phyloP scores from a whole-genome alignment of 92 coral and sea anemone species.

The Montipora capitata region DNA sequence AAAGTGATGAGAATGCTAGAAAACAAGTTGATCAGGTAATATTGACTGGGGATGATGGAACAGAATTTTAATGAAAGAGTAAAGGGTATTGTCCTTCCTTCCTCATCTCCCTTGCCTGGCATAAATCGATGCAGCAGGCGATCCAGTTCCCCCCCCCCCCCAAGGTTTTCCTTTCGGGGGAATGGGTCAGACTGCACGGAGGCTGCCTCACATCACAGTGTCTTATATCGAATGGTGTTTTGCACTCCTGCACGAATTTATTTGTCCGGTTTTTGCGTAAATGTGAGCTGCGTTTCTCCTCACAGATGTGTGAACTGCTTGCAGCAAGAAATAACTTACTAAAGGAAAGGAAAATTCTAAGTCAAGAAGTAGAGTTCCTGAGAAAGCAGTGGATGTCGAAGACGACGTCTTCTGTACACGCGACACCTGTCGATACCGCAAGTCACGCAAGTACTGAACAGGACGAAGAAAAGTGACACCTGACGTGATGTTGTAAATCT shows the following conservation, averaged over 20 bases:
- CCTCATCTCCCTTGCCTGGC: too few species aligned
- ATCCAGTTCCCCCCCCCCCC: too few species aligned
- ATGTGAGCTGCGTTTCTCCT: not conserved
- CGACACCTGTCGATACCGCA: conserved; percentile 80
- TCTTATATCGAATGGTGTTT: too few species aligned
- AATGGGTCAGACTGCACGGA: too few species aligned
- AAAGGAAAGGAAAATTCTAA: conserved; percentile 89
- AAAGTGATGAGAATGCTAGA: conserved; percentile 70
- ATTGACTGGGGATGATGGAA: not conserved
- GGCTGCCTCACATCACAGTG: too few species aligned
- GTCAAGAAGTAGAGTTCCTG: conserved; percentile 88
- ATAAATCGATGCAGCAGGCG: too few species aligned
- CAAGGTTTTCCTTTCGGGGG: too few species aligned
- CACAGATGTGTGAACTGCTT: conserved; percentile 88
- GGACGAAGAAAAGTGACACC: conserved; percentile 22
- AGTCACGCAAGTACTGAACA: conserved; percentile 81
- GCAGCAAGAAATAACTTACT: conserved; percentile 84
- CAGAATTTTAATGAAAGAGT: too few species aligned
- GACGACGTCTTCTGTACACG: conserved; percentile 61
- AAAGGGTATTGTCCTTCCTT: too few species aligned
- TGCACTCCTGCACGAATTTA: too few species aligned
- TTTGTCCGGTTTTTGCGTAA: too few species aligned
- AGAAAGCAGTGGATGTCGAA: conserved; percentile 78
- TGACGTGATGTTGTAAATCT: not conserved
- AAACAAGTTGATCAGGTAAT: conserved; percentile 85